These are phyloP conservation scores for Ifrita kowaldi DNA, from an alignment of 2,113 vertebrate species.

Conservation along the genomic window DNA sequence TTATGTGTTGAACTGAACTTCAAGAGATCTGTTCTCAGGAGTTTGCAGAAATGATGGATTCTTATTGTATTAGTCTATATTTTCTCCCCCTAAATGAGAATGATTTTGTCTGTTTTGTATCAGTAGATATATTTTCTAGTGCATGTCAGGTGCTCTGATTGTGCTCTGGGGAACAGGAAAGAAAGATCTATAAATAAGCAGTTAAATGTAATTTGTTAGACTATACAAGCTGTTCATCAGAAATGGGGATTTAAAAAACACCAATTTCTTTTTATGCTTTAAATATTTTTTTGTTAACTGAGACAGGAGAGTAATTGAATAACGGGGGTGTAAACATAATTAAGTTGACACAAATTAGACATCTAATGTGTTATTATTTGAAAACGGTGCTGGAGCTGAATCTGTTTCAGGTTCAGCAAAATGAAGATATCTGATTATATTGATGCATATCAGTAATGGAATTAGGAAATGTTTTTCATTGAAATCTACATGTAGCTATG, in stretches of 20 bases:
- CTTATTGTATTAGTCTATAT: background rate
- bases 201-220: background rate
- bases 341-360: background rate
- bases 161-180: background rate
- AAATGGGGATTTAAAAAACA: background rate
- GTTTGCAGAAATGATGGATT: background rate
- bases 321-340: background rate
- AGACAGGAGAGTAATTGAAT: background rate
- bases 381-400: background rate
- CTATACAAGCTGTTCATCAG: background rate
- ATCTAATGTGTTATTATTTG: background rate
- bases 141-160: background rate
- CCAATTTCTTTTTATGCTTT: background rate
- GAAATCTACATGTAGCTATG: background rate
- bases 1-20: background rate
- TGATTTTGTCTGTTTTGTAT: background rate
- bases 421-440: background rate
- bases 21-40: background rate
- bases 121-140: background rate
- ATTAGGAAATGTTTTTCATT: background rate
- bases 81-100: background rate
- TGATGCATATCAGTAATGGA: background rate
- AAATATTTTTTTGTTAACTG: background rate
- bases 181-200: background rate
- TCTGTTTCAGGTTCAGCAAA: background rate